Conservation (phyloP, 2,113 vertebrate genomes). For the Pipra filicauda region DNA sequence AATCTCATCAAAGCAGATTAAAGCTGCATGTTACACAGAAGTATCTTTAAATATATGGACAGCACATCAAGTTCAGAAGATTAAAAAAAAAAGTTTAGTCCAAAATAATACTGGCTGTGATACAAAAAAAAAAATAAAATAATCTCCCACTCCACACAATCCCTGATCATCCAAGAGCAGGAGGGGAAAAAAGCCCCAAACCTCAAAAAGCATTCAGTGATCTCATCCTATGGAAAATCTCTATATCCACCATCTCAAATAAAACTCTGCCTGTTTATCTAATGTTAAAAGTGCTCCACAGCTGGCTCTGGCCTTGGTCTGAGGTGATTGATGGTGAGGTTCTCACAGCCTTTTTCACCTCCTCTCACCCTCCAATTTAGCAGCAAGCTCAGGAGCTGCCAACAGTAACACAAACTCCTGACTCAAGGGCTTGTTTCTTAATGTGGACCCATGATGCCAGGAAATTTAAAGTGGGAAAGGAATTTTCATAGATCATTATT, state of each 20-base stretch:
- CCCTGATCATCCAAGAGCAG: background rate
- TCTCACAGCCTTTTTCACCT: background rate
- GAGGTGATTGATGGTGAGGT: background rate
- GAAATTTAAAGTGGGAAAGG: background rate
- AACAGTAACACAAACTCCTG: background rate
- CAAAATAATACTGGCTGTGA: background rate
- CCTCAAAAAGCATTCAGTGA: background rate
- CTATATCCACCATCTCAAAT: background rate
- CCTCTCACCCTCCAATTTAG: background rate
- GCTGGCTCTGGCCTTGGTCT: background rate
- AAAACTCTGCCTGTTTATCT: background rate
- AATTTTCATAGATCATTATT: background rate
- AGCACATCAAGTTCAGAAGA: background rate
- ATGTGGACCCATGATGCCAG: background rate
- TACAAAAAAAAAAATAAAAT: background rate
- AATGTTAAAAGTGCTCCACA: background rate
- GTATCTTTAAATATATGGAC: background rate
- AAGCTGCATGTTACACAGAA: background rate
- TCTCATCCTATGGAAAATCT: background rate
- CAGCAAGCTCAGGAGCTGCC: background rate
- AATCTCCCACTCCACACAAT: background rate
- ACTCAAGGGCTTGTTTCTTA: background rate
- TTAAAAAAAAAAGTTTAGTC: background rate
- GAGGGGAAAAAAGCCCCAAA: background rate
- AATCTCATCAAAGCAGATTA: conserved; percentile 7